Evolutionary conservation across 2,888 invertebrate genomes (phyloP).

Genomic region (Chironomus tentans): DNA sequence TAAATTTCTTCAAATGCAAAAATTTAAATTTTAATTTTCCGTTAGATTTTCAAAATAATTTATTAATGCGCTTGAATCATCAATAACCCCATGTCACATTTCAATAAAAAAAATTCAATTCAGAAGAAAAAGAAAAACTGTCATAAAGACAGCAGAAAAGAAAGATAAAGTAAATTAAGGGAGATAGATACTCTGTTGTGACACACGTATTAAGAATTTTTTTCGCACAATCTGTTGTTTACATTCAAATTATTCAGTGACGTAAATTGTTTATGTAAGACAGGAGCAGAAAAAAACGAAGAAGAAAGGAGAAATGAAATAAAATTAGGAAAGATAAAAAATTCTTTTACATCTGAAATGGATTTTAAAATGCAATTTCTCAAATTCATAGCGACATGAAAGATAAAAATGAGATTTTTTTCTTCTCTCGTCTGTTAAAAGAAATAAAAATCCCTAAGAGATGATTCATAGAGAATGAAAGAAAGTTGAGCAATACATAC

Average conservation of each 20-base stretch:
- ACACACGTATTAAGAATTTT: not conserved
- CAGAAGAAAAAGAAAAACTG: not conserved
- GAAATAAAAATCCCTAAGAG: not conserved
- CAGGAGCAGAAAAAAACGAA: not conserved
- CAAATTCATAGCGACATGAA: not conserved
- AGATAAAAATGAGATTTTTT: not conserved
- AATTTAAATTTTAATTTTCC: too few species aligned
- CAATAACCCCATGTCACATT: too few species aligned
- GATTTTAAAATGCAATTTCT: slow-evolving; percentile 1
- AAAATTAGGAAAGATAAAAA: too few species aligned
- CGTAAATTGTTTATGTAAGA: not conserved
- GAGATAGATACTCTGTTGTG: not conserved
- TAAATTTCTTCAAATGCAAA: too few species aligned
- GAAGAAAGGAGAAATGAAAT: not conserved
- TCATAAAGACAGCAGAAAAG: not conserved
- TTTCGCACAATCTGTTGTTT: not conserved
- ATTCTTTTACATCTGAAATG: not conserved
- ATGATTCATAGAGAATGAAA: too few species aligned
- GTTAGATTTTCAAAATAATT: too few species aligned
- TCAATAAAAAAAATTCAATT: too few species aligned
- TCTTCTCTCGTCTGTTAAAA: not conserved
- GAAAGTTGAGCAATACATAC: too few species aligned
- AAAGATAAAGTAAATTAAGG: not conserved
- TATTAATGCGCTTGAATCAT: too few species aligned
- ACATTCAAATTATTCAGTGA: not conserved